A percentile compares a stretch with the other conserved stretches of the same genome.
Evolutionary conservation across 1,140 invertebrate species (phyloP).

Genomic region (Euschistus heros): DNA sequence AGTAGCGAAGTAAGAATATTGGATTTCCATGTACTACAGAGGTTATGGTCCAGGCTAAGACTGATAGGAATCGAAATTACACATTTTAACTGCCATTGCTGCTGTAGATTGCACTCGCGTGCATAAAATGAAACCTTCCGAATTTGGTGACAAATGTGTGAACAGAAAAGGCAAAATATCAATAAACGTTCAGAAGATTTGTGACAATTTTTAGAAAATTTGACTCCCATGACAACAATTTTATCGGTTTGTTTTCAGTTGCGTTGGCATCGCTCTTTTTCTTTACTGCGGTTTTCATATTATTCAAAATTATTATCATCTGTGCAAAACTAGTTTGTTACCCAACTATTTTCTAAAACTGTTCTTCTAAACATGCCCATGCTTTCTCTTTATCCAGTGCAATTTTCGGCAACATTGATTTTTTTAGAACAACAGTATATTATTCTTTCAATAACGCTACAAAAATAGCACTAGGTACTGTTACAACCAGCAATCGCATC

Average conservation of each 20-base stretch:
- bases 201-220: slow-evolving; percentile 17
- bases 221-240: background rate
- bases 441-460: background rate
- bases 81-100: too few relatives aligned
- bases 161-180: slow-evolving; percentile 10
- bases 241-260: background rate
- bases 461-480: background rate
- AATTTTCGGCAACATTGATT: background rate
- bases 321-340: too few relatives aligned
- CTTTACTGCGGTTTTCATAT: slow-evolving; percentile 1
- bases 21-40: too few relatives aligned
- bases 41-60: too few relatives aligned
- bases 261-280: background rate
- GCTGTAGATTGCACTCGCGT: slow-evolving; percentile 7
- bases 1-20: too few relatives aligned
- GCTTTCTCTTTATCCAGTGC: background rate
- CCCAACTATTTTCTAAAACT: too few relatives aligned
- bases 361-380: too few relatives aligned
- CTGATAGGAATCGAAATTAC: too few relatives aligned
- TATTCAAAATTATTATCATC: too few relatives aligned
- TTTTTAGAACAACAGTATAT: background rate
- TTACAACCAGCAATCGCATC: too few relatives aligned
- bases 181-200: slow-evolving; percentile 2
- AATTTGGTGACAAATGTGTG: slow-evolving; percentile 12
- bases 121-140: slow-evolving; percentile 19